Conservation (phyloP, 2,888 invertebrate species). For the Troglohyphantes excavatus region DNA sequence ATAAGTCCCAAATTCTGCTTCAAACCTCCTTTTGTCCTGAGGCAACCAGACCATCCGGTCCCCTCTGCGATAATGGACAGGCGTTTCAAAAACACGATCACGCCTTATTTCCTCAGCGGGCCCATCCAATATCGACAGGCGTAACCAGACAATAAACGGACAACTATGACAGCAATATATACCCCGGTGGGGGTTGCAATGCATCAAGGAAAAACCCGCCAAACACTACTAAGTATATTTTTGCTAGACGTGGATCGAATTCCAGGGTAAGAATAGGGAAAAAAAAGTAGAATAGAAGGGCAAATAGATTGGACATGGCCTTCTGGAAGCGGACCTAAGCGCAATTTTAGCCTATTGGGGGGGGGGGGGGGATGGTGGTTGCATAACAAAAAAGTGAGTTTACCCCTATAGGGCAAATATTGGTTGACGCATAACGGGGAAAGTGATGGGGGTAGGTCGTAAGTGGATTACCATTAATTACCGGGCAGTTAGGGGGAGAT, state of each 20-base stretch:
- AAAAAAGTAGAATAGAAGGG: slow-evolving; percentile 47
- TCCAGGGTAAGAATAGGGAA: neutral
- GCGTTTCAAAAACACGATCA: slow-evolving; percentile 44
- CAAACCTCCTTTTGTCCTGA: no score
- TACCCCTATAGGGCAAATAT: neutral
- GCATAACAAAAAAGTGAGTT: slow-evolving; percentile 1
- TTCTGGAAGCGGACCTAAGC: slow-evolving; percentile 22
- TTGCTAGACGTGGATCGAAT: slow-evolving; percentile 53
- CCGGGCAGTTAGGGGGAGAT: neutral
- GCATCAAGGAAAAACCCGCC: slow-evolving; percentile 38
- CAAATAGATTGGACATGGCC: slow-evolving; percentile 60
- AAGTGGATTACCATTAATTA: slow-evolving; percentile 39
- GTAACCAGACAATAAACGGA: slow-evolving; percentile 69
- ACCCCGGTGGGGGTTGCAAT: slow-evolving; percentile 45
- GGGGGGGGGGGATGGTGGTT: neutral
- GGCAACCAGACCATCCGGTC: neutral
- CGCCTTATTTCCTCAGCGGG: slow-evolving; percentile 11
- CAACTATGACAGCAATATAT: slow-evolving; percentile 57
- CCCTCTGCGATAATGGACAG: neutral
- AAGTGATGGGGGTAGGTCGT: neutral
- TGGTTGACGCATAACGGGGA: slow-evolving; percentile 1
- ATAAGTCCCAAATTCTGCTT: no score
- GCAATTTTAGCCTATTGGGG: slow-evolving; percentile 13
- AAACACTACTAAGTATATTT: slow-evolving; percentile 42
- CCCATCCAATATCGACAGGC: slow-evolving; percentile 58